These are phyloP conservation scores for Caenorhabditis auriculariae DNA, from an alignment of 2,888 invertebrate genomes.

Conservation along the genomic window DNA sequence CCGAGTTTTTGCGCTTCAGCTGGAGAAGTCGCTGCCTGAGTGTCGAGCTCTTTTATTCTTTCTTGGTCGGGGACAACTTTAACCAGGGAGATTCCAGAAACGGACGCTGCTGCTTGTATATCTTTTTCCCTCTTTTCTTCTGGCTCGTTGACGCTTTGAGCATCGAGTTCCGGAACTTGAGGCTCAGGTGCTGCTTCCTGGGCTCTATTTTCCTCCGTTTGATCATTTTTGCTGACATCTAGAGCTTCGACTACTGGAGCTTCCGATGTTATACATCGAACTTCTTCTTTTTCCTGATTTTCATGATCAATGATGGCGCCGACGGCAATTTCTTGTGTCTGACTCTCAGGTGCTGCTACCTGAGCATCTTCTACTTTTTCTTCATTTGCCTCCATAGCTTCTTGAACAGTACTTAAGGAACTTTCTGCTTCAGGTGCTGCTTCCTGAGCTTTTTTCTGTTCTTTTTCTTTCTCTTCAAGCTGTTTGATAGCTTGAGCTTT, in stretches of 20 bases:
- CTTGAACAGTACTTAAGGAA: background rate
- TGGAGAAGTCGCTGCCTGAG: too few species aligned
- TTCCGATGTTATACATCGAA: background rate
- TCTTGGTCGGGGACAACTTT: too few species aligned
- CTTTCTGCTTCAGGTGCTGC: background rate
- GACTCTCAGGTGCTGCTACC: slow-evolving; percentile 1
- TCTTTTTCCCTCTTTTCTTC: too few species aligned
- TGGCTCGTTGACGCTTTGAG: too few species aligned
- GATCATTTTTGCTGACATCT: background rate
- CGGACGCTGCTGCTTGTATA: too few species aligned
- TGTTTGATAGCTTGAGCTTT: background rate
- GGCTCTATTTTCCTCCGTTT: background rate
- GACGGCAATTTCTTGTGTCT: background rate
- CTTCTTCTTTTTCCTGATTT: background rate
- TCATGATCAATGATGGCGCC: background rate
- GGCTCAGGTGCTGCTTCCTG: background rate
- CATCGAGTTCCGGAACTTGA: too few species aligned
- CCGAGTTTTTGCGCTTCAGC: background rate
- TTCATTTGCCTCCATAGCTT: background rate
- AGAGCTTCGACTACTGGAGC: background rate
- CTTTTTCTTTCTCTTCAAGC: background rate
- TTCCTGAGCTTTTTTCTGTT: background rate
- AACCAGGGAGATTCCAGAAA: too few species aligned
- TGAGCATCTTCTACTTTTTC: slow-evolving; percentile 4
- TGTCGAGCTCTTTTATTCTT: too few species aligned